Evolutionary conservation across 2,888 invertebrate species (phyloP).

Genomic region (Seira sanloemensis): DNA sequence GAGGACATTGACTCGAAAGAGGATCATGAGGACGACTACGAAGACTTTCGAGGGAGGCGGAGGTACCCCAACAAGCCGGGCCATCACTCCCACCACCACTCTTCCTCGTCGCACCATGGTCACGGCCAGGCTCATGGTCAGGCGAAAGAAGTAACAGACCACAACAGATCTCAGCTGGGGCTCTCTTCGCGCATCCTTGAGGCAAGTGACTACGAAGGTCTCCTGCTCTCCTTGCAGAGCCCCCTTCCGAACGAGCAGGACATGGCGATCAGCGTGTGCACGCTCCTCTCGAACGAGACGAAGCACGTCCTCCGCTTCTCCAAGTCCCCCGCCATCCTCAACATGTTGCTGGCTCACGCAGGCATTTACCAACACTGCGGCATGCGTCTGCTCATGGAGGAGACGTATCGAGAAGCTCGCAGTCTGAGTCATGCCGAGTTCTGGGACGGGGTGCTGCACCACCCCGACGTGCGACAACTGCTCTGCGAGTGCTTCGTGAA

Average conservation of each 20-base stretch:
- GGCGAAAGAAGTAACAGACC: conserved; percentile 63
- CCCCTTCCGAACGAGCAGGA: conserved; percentile 99
- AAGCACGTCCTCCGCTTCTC: conserved; percentile 90
- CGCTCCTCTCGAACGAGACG: conserved; percentile 94
- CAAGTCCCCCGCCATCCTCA: conserved; percentile 90
- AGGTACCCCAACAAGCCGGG: conserved; percentile 75
- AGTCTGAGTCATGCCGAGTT: conserved; percentile 67
- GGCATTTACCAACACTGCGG: conserved; percentile 91
- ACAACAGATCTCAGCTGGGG: conserved; percentile 78
- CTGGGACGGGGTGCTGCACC: conserved; percentile 69
- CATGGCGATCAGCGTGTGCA: conserved; percentile 98
- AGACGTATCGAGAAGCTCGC: conserved; percentile 66
- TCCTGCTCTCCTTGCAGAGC: conserved; percentile 93
- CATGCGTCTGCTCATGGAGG: conserved; percentile 69
- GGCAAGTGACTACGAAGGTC: conserved; percentile 84
- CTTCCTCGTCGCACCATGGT: neutral
- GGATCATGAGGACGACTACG: conserved; percentile 84
- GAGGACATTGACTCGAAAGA: conserved; percentile 89
- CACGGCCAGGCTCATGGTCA: neutral
- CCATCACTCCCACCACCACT: conserved; percentile 2
- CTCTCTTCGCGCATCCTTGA: conserved; percentile 81
- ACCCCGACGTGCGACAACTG: conserved; percentile 62
- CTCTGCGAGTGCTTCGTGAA: conserved; percentile 71
- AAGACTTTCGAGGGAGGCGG: conserved; percentile 81
- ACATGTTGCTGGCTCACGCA: conserved; percentile 93